A percentile compares a stretch with the other conserved stretches of the same genome.
Conservation (phyloP, 2,888 invertebrate genomes). For the Drosophila meridionalis region DNA sequence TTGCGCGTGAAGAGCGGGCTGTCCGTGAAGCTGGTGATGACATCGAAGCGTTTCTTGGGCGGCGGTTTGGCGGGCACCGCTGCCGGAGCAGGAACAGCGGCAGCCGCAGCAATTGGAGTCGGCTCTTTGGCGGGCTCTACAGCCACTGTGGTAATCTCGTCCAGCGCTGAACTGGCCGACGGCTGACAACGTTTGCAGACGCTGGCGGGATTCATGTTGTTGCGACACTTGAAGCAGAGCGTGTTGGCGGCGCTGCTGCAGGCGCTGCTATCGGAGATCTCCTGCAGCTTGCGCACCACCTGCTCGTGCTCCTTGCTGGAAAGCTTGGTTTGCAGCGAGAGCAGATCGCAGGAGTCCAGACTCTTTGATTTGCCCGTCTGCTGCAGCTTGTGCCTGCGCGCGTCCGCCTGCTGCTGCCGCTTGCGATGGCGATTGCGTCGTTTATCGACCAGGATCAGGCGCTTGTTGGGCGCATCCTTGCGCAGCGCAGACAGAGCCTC, state of each 20-base stretch:
- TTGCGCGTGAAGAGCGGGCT: constrained; percentile 85
- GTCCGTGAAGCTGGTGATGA: constrained; percentile 85
- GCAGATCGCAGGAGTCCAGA: constrained; percentile 93
- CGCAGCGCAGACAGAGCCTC: constrained; percentile 90
- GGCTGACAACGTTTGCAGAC: constrained; percentile 81
- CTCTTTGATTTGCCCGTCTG: constrained; percentile 89
- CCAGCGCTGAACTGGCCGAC: constrained; percentile 39
- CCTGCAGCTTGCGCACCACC: constrained; percentile 80
- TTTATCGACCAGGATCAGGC: constrained; percentile 90
- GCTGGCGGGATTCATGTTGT: constrained; percentile 74
- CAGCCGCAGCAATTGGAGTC: neutral
- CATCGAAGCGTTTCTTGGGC: constrained; percentile 84
- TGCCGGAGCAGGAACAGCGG: constrained; percentile 14
- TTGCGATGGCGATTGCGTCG: constrained; percentile 86
- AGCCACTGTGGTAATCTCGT: constrained; percentile 60
- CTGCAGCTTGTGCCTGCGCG: constrained; percentile 82
- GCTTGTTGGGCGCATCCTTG: constrained; percentile 90
- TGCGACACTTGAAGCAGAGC: constrained; percentile 79
- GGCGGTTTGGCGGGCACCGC: constrained; percentile 48
- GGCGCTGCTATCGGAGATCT: constrained; percentile 82
- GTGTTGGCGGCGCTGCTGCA: constrained; percentile 76
- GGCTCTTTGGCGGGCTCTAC: constrained; percentile 54
- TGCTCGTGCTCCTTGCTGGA: constrained; percentile 78
- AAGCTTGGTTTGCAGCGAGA: constrained; percentile 83
- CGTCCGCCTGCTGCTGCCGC: constrained; percentile 80